Evolutionary conservation across 53 echinoderm and acorn worm species (phyloP).

Genomic region (Echinarachnius parma): DNA sequence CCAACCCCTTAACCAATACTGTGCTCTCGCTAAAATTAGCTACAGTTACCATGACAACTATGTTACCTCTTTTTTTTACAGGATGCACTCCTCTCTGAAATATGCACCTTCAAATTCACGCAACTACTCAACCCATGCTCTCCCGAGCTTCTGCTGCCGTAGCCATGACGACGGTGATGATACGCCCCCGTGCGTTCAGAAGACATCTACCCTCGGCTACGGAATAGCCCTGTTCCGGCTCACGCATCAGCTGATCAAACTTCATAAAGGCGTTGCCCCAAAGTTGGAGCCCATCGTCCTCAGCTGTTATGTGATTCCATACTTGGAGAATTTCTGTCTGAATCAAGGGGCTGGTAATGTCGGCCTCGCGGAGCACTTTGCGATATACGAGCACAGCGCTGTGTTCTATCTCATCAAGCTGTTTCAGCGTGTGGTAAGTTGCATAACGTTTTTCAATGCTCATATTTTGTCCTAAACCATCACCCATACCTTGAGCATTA

Average conservation of each 20-base stretch:
- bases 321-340: constrained; percentile 57
- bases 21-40: too few relatives aligned
- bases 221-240: constrained; percentile 70
- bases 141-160: constrained; percentile 79
- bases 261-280: constrained; percentile 32
- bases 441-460: too few relatives aligned
- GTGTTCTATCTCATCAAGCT: constrained; percentile 74
- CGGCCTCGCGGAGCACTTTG: constrained; percentile 55
- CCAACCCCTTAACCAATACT: too few relatives aligned
- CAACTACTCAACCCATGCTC: constrained; percentile 26
- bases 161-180: constrained; percentile 49
- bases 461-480: too few relatives aligned
- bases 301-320: constrained; percentile 71
- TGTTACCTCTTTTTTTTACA: too few relatives aligned
- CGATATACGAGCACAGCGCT: constrained; percentile 76
- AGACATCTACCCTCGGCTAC: constrained; percentile 69
- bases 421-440: constrained; percentile 82
- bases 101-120: constrained; percentile 5
- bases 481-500: too few relatives aligned
- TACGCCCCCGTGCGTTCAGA: constrained; percentile 57
- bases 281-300: constrained; percentile 88
- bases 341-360: constrained; percentile 3
- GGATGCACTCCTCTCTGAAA: constrained; percentile 66
- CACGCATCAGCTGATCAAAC: constrained; percentile 33
- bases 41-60: too few relatives aligned